These are phyloP conservation scores for Dryobates pubescens DNA, from an alignment of 2,797 vertebrate genomes.

Conservation along the genomic window DNA sequence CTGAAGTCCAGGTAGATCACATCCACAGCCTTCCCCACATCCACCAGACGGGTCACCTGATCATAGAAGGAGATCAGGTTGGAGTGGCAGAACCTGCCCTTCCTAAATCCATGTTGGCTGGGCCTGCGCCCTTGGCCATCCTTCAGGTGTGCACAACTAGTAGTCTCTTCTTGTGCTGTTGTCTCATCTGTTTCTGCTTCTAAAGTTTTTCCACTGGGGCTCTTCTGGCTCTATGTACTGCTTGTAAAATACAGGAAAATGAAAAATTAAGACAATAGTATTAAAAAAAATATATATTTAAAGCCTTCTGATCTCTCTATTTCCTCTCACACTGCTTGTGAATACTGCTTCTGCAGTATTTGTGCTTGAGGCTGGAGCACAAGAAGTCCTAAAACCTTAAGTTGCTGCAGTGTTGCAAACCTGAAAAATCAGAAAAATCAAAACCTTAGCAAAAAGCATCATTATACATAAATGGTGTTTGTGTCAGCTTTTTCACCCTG, in stretches of 20 bases:
- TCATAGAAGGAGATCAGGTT: no score
- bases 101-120: no score
- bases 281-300: neutral
- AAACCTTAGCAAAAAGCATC: neutral
- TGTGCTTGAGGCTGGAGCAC: neutral
- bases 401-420: neutral
- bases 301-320: neutral
- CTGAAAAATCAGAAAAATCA: neutral
- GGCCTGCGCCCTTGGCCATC: no score
- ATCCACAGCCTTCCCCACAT: no score
- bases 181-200: neutral
- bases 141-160: no score
- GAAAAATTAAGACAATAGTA: neutral
- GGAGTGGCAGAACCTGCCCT: no score
- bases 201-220: neutral
- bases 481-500: neutral
- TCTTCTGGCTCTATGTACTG: neutral
- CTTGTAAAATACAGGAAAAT: neutral
- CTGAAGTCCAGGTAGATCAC: no score
- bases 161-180: neutral
- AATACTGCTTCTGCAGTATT: neutral
- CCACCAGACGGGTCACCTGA: no score
- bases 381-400: neutral
- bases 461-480: neutral
- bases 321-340: neutral